Evolutionary conservation across 1,140 invertebrate genomes (phyloP), one percentile per base, ranked within the genome.

Genomic region (Hyphantria cunea): DNA sequence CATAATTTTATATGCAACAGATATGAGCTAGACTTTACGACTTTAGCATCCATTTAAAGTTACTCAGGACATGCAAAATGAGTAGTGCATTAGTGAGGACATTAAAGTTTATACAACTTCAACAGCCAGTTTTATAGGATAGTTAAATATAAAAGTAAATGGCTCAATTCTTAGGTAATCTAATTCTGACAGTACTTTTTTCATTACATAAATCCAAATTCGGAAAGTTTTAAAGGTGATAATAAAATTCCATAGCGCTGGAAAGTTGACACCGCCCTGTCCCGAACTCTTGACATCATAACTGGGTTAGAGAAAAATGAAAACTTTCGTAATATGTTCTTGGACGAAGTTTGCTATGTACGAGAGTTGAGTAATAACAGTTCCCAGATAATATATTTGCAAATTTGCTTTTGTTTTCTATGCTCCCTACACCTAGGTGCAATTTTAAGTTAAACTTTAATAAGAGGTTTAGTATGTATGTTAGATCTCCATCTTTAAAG

Each of bases 1-100:
- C 67, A 66, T 87, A 84, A 84, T 80, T 79, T 78, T 72, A 64
- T 77, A 81, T 82, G 79, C 81, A 80, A 78, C 79, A 80, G 76
- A 80, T 83, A 86, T 77, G 72, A 67, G 64, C 61, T 6, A 17
- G 50, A 39, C 54, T 83, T 80, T 84, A 84, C 74, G 76, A 65
- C 73, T 65, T 59, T 59, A 41, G 31, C 45, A 59, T 42, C 37
- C 13, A 14, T 32, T 25, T 51, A 37, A 31, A 33, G 48, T 50
- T 64, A 60, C 58, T 75, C 54, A 17, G 33, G 37, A 51, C 48
- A 37, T 60, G 47, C 25, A 50, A 44, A 50, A 60, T 50, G 47
- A 60, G 48, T 32, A 47, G 56, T 60, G 56, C 48, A 66, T 62
- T 66, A 60, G 53, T 41, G 33, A 56, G 31, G 32, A 34, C 56